Evolutionary conservation across 1,140 invertebrate species (phyloP).

Genomic region (Dendroctonus ponderosae): DNA sequence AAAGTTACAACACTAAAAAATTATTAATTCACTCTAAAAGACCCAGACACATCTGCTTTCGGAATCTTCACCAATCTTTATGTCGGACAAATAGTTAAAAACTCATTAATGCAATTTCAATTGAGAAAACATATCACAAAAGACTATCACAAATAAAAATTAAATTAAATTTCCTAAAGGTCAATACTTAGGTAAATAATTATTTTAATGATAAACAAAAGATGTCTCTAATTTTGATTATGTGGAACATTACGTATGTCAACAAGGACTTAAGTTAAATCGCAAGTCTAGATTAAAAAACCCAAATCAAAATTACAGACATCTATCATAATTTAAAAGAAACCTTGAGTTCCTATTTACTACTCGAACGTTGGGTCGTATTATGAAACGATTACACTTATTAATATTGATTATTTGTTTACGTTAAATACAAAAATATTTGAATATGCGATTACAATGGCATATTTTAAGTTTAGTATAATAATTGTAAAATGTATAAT

Average conservation of each 20-base stretch:
- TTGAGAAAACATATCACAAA: conserved; percentile 32
- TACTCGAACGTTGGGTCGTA: conserved; percentile 8
- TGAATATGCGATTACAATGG: conserved; percentile 32
- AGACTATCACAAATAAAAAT: conserved; percentile 35
- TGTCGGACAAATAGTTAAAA: background rate
- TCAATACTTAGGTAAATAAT: conserved; percentile 12
- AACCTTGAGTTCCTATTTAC: conserved; percentile 1
- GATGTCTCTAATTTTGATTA: background rate
- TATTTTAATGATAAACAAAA: background rate
- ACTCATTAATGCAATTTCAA: conserved; percentile 25
- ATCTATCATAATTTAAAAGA: background rate
- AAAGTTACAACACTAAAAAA: too few species aligned
- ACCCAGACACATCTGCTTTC: background rate
- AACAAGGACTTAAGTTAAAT: too few species aligned
- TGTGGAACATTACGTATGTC: background rate
- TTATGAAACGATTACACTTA: conserved; percentile 15
- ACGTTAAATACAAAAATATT: conserved; percentile 34
- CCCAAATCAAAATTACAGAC: too few species aligned
- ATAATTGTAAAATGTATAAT: conserved; percentile 15
- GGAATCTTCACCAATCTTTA: background rate
- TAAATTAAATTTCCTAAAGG: conserved; percentile 17
- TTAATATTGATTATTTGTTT: conserved; percentile 19
- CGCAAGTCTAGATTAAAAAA: too few species aligned
- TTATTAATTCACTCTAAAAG: background rate
- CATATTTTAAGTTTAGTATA: conserved; percentile 26